A percentile compares a stretch with the other conserved stretches of the same genome.
These are phyloP conservation scores for Meliscaeva auricollis DNA, from an alignment of 2,888 invertebrate genomes.

Conservation along the genomic window DNA sequence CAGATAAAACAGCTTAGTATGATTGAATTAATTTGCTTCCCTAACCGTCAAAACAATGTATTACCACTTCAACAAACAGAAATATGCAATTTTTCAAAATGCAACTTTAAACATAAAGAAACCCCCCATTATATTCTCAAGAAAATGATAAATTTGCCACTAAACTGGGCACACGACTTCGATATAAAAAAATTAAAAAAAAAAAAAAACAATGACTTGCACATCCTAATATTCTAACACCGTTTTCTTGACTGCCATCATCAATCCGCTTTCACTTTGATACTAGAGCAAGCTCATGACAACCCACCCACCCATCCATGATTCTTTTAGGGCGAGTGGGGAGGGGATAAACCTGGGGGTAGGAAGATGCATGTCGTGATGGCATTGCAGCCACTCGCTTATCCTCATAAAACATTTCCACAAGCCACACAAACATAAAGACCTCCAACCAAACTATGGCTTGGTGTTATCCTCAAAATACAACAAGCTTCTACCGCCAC, in stretches of 20 bases:
- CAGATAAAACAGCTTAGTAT: not conserved
- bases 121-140: constrained; percentile 9
- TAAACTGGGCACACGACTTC: constrained; percentile 48
- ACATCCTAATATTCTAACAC: constrained; percentile 48
- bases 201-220: constrained; percentile 57
- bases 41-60: constrained; percentile 41
- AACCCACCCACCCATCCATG: not conserved
- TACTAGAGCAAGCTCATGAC: constrained; percentile 51
- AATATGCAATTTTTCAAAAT: constrained; percentile 60
- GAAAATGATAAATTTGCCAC: constrained; percentile 61
- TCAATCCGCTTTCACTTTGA: constrained; percentile 62
- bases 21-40: constrained; percentile 15
- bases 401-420: constrained; percentile 64
- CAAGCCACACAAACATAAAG: constrained; percentile 55
- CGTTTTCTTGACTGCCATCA: constrained; percentile 59
- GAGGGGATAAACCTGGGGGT: not conserved
- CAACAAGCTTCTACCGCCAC: constrained; percentile 16
- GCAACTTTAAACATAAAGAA: constrained; percentile 14
- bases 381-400: constrained; percentile 55
- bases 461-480: constrained; percentile 54
- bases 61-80: constrained; percentile 33
- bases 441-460: constrained; percentile 39
- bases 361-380: constrained; percentile 10
- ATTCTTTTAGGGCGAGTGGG: not conserved
- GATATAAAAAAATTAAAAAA: constrained; percentile 23